Conservation (phyloP, 2,888 invertebrate genomes). For the Cerastoderma edule region DNA sequence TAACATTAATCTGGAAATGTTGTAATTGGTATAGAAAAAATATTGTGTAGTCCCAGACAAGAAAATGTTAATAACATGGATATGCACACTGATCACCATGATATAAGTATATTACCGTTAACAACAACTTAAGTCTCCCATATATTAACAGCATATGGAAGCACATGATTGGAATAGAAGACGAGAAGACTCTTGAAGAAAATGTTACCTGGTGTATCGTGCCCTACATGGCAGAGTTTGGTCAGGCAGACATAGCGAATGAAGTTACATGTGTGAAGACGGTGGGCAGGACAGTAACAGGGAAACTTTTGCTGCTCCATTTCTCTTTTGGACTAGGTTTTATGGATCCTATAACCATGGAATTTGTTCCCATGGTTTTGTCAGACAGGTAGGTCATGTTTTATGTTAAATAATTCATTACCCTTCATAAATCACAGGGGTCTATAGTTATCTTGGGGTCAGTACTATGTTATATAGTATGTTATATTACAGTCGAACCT, state of each 20-base stretch:
- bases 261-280: constrained; percentile 1
- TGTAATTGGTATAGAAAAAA: too few relatives aligned
- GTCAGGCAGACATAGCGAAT: neutral
- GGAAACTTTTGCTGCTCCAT: constrained; percentile 41
- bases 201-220: constrained; percentile 31
- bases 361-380: constrained; percentile 36
- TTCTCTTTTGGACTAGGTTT: constrained; percentile 40
- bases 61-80: too few relatives aligned
- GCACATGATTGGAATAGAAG: constrained; percentile 10
- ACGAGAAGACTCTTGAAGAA: constrained; percentile 2
- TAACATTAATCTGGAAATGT: too few relatives aligned
- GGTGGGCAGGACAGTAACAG: constrained; percentile 18
- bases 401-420: neutral
- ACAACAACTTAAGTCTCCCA: too few relatives aligned
- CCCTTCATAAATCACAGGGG: too few relatives aligned
- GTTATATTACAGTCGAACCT: too few relatives aligned
- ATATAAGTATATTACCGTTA: too few relatives aligned
- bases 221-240: constrained; percentile 24
- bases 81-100: too few relatives aligned
- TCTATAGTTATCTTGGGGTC: too few relatives aligned
- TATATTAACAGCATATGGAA: constrained; percentile 40
- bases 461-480: too few relatives aligned
- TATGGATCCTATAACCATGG: constrained; percentile 42
- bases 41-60: too few relatives aligned
- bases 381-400: constrained; percentile 2